Percentiles rank a stretch among this genome's conserved stretches.
Conservation (phyloP, 1,140 invertebrate genomes). For the Artemia franciscana region DNA sequence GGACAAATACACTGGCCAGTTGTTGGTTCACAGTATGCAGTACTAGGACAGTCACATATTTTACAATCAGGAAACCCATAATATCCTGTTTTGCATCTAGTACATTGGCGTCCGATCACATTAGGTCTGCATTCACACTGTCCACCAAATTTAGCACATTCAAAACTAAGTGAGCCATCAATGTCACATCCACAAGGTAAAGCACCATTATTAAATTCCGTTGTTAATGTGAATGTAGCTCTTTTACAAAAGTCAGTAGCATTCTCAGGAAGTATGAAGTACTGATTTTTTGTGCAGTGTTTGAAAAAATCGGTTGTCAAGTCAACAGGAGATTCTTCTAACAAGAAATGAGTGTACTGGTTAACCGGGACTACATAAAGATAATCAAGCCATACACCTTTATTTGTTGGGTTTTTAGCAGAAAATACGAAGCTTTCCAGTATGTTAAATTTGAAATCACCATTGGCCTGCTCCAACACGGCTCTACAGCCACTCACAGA, state of each 20-base stretch:
- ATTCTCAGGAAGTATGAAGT: slow-evolving; percentile 44
- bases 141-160: slow-evolving; percentile 75
- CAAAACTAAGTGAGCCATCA: slow-evolving; percentile 63
- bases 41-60: slow-evolving; percentile 58
- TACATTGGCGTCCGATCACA: slow-evolving; percentile 77
- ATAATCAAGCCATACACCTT: slow-evolving; percentile 52
- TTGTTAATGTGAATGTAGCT: slow-evolving; percentile 74
- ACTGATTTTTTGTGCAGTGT: slow-evolving; percentile 64
- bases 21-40: slow-evolving; percentile 48
- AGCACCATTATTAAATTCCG: slow-evolving; percentile 82
- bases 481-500: slow-evolving; percentile 74
- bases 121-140: slow-evolving; percentile 83
- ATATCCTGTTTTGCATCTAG: slow-evolving; percentile 68
- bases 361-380: slow-evolving; percentile 51
- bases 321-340: slow-evolving; percentile 54
- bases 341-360: slow-evolving; percentile 39
- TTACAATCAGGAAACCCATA: slow-evolving; percentile 87
- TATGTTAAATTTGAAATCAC: slow-evolving; percentile 35
- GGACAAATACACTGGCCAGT: slow-evolving; percentile 37
- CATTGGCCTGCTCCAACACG: slow-evolving; percentile 38
- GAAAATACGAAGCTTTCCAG: slow-evolving; percentile 48
- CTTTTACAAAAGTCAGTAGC: slow-evolving; percentile 55
- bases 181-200: slow-evolving; percentile 68
- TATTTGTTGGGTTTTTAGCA: slow-evolving; percentile 26
- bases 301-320: slow-evolving; percentile 70